Evolutionary conservation across 1,140 invertebrate species (phyloP).

Genomic region (Liolophura sinensis): DNA sequence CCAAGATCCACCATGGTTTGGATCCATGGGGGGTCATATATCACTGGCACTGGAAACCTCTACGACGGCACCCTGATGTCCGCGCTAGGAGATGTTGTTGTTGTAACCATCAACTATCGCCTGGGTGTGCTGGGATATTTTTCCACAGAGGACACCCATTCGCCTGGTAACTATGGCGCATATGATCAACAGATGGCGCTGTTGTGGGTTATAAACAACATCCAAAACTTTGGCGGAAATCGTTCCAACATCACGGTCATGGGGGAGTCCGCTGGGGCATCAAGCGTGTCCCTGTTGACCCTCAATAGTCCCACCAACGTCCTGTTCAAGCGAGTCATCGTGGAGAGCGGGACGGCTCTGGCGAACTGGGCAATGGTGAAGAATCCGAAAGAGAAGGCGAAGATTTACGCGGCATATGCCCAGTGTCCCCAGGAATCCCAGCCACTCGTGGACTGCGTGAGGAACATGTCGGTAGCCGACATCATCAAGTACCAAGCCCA

Average conservation of each 20-base stretch:
- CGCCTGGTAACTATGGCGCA: conserved; percentile 72
- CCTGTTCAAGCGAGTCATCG: too few relatives aligned
- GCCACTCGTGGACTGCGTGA: too few relatives aligned
- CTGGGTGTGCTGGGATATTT: conserved; percentile 85
- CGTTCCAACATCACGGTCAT: conserved; percentile 20
- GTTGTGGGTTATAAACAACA: conserved; percentile 67
- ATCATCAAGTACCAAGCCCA: too few relatives aligned
- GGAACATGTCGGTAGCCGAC: too few relatives aligned
- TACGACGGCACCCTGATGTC: conserved; percentile 85
- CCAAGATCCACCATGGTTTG: conserved; percentile 85
- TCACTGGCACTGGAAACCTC: conserved; percentile 77
- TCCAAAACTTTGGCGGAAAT: conserved; percentile 20
- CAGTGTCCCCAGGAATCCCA: too few relatives aligned
- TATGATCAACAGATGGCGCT: conserved; percentile 76
- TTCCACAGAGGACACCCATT: conserved; percentile 77
- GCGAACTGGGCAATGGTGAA: too few relatives aligned
- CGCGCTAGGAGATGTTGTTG: conserved; percentile 75
- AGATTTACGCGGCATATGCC: too few relatives aligned
- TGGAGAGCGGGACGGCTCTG: too few relatives aligned
- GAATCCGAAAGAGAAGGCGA: too few relatives aligned
- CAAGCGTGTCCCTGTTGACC: conserved; percentile 5
- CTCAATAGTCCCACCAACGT: too few relatives aligned
- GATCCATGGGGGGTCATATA: conserved; percentile 95
- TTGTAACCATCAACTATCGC: conserved; percentile 92
- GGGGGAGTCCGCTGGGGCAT: conserved; percentile 27